phyloP scores from a whole-genome alignment of 2,888 invertebrate species.

The Lithosia quadra region DNA sequence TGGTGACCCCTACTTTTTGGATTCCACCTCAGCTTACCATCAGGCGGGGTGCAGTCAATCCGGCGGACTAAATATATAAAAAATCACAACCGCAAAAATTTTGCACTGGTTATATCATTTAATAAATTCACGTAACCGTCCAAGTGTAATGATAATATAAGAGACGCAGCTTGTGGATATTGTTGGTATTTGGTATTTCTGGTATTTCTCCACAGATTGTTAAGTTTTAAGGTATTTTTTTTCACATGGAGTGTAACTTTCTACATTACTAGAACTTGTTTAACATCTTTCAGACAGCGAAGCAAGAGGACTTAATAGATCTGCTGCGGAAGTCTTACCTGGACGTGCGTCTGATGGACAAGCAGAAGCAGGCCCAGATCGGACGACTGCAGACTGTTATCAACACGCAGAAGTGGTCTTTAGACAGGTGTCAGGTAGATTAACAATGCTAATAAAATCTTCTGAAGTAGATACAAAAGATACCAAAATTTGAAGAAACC shows the following conservation, averaged over 20 bases:
- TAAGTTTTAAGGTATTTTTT: not conserved
- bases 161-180: no score
- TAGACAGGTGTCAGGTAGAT: constrained; percentile 69
- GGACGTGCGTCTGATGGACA: constrained; percentile 70
- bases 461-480: not conserved
- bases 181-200: not conserved
- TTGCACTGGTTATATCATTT: not conserved
- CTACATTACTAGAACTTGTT: not conserved
- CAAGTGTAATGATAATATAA: not conserved
- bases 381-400: constrained; percentile 63
- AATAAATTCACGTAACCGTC: not conserved
- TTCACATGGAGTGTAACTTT: not conserved
- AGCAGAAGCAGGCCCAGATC: constrained; percentile 63
- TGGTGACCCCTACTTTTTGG: no score
- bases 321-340: constrained; percentile 69
- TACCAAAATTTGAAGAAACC: not conserved
- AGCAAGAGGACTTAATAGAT: constrained; percentile 77
- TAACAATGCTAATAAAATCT: not conserved
- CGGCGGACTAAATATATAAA: no score
- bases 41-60: no score
- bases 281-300: constrained; percentile 62
- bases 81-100: not conserved
- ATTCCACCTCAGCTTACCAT: no score
- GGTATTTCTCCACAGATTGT: not conserved
- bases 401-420: constrained; percentile 65